Evolutionary conservation across 1,140 invertebrate genomes (phyloP).

Genomic region (Anoplolepis gracilipes): DNA sequence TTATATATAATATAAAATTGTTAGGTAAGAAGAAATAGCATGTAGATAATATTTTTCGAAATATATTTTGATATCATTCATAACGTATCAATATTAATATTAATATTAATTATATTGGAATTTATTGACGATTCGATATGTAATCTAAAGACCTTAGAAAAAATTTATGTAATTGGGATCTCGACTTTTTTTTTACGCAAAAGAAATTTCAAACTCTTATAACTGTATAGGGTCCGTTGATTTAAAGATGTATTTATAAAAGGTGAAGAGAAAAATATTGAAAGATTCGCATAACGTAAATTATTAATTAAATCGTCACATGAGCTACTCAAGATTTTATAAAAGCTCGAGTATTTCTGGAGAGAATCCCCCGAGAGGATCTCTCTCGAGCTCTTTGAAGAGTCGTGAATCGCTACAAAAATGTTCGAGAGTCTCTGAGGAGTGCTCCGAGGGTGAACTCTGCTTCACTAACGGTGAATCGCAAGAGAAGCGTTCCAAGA

Average conservation of each 20-base stretch:
- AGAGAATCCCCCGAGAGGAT: background rate
- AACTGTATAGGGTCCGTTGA: too few species aligned
- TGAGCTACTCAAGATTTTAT: background rate
- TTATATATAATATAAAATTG: too few species aligned
- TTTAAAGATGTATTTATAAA: background rate
- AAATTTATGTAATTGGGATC: too few species aligned
- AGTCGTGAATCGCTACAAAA: constrained; percentile 27
- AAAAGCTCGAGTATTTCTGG: background rate
- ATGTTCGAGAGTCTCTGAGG: constrained; percentile 30
- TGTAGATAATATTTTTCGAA: too few species aligned
- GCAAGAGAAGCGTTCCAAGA: constrained; percentile 12
- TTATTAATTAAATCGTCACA: constrained; percentile 21
- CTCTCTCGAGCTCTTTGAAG: constrained; percentile 11
- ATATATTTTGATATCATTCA: too few species aligned
- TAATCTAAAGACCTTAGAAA: too few species aligned
- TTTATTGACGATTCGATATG: too few species aligned
- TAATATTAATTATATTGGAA: too few species aligned
- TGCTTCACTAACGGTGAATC: constrained; percentile 31
- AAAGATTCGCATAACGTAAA: background rate
- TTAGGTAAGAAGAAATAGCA: too few species aligned
- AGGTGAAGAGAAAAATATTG: background rate
- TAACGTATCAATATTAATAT: too few species aligned
- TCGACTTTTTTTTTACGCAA: background rate
- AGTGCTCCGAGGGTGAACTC: background rate
- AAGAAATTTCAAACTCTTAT: background rate